Conservation (phyloP, 2,113 vertebrate genomes). For the Varanus komodoensis region DNA sequence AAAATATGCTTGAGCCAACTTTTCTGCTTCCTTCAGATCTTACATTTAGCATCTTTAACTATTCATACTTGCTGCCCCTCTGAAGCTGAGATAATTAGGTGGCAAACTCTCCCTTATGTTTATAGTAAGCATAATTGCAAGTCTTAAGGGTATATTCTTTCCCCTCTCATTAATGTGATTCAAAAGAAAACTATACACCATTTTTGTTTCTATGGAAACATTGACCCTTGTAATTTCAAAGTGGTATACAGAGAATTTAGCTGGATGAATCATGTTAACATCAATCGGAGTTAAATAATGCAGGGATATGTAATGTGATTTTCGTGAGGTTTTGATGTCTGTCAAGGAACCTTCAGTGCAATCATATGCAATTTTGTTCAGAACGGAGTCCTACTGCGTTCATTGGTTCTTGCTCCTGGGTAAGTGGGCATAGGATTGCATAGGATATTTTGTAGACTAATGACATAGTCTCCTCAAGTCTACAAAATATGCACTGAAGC, state of each 20-base stretch:
- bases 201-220: slow-evolving; percentile 69
- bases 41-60: slow-evolving; percentile 25
- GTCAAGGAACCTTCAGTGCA: slow-evolving; percentile 36
- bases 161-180: slow-evolving; percentile 35
- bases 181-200: slow-evolving; percentile 55
- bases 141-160: slow-evolving; percentile 39
- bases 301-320: slow-evolving; percentile 56
- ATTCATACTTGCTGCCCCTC: slow-evolving; percentile 19
- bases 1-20: slow-evolving; percentile 5
- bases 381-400: not conserved
- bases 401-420: not conserved
- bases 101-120: slow-evolving; percentile 39
- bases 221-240: slow-evolving; percentile 36
- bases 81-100: slow-evolving; percentile 37
- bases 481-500: slow-evolving; percentile 37
- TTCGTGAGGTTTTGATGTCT: slow-evolving; percentile 57
- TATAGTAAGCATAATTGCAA: slow-evolving; percentile 37
- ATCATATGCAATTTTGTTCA: not conserved
- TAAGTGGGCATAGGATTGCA: not conserved
- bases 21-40: slow-evolving; percentile 22
- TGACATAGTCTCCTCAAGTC: not conserved
- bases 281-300: slow-evolving; percentile 52
- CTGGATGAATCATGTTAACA: slow-evolving; percentile 57
- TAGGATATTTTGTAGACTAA: no score
- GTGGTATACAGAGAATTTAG: slow-evolving; percentile 31